Percentiles rank a stretch among this genome's conserved stretches.
Evolutionary conservation across 2,113 vertebrate species (phyloP).

Genomic region (Desmodus rotundus): DNA sequence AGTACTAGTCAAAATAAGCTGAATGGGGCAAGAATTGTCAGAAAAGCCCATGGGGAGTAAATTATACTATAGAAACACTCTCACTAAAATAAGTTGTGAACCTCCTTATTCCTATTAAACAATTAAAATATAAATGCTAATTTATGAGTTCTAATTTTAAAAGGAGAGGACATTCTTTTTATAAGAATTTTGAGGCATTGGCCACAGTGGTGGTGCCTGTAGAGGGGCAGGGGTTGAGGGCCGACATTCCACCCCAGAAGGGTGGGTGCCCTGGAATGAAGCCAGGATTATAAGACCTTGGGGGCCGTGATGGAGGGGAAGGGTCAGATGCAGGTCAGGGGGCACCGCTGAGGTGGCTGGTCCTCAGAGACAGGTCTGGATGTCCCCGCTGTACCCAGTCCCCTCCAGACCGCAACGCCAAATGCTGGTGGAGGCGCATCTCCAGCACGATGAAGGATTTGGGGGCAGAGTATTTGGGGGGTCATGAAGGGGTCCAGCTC

Average conservation of each 20-base stretch:
- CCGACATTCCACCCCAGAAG: background rate
- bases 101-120: background rate
- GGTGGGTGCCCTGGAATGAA: background rate
- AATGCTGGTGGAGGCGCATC: background rate
- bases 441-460: constrained; percentile 71
- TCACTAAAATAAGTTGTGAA: background rate
- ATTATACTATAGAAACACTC: background rate
- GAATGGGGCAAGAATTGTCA: background rate
- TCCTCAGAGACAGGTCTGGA: background rate
- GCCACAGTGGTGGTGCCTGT: background rate
- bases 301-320: background rate
- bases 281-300: background rate
- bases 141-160: background rate
- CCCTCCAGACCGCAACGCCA: background rate
- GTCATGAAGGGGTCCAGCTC: constrained; percentile 88
- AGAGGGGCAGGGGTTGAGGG: fast-evolving
- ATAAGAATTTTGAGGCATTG: no score
- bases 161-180: background rate
- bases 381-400: background rate
- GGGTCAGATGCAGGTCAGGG: background rate
- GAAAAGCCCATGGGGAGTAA: background rate
- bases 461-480: constrained; percentile 75
- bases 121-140: constrained; percentile 8
- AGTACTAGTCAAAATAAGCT: background rate
- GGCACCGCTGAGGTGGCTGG: background rate